A percentile compares a stretch with the other conserved stretches of the same genome.
Evolutionary conservation across 2,888 invertebrate species (phyloP).

Genomic region (Liopterus haemorrhoidalis): DNA sequence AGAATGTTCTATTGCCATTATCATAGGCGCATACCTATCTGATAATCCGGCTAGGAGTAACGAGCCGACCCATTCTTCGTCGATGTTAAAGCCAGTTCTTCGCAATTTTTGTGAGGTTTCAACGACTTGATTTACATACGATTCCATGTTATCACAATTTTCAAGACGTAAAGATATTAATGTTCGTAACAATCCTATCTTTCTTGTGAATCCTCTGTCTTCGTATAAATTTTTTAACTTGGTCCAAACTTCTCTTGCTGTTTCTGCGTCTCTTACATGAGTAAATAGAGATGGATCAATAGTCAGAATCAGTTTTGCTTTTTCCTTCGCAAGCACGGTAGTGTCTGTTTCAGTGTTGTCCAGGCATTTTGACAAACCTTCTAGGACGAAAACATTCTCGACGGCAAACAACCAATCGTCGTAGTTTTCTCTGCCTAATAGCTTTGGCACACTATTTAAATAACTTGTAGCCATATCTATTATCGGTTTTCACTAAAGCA

Average conservation of each 20-base stretch:
- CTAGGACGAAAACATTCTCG: conserved; percentile 26
- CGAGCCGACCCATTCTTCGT: conserved; percentile 34
- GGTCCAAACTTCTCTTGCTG: conserved; percentile 32
- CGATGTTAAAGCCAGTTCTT: conserved; percentile 30
- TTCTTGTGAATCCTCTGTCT: conserved; percentile 33
- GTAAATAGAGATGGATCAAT: conserved; percentile 30
- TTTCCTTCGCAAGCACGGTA: conserved; percentile 20
- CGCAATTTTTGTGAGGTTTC: conserved; percentile 32
- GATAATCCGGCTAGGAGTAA: conserved; percentile 35
- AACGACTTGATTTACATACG: conserved; percentile 33
- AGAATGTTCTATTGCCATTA: conserved; percentile 33
- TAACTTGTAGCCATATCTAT: too few species aligned
- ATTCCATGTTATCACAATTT: conserved; percentile 31
- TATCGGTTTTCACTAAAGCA: too few species aligned
- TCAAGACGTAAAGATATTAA: conserved; percentile 30
- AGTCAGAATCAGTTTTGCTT: conserved; percentile 27
- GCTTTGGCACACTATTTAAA: too few species aligned
- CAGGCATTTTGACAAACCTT: conserved; percentile 26
- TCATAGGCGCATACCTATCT: conserved; percentile 35
- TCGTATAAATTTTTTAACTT: conserved; percentile 29
- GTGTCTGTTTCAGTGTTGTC: neutral
- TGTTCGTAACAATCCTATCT: conserved; percentile 31
- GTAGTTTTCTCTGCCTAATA: conserved; percentile 4
- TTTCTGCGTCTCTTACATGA: conserved; percentile 30
- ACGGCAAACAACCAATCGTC: conserved; percentile 26